Conservation (phyloP, 2,797 vertebrate genomes). For the Lacerta bilineata region DNA sequence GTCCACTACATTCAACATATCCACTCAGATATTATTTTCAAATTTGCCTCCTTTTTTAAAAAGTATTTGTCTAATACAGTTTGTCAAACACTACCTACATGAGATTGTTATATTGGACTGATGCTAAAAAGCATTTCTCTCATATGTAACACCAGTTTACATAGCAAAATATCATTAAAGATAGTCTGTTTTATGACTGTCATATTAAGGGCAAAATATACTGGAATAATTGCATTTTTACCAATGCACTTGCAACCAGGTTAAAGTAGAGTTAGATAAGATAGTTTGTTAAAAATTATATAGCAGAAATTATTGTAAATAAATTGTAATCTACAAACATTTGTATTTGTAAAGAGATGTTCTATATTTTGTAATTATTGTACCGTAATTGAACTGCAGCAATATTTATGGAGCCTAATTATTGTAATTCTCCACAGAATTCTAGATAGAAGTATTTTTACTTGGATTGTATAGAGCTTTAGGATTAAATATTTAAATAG, state of each 20-base stretch:
- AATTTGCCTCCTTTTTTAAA: conserved; percentile 71
- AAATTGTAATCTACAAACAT: conserved; percentile 93
- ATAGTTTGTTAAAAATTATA: conserved; percentile 93
- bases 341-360: conserved; percentile 99
- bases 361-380: conserved; percentile 99
- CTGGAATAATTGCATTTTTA: conserved; percentile 86
- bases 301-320: conserved; percentile 94
- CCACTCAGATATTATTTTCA: conserved; percentile 76
- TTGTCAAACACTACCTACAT: conserved; percentile 73
- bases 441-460: conserved; percentile 88
- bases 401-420: conserved; percentile 94
- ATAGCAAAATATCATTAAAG: conserved; percentile 83
- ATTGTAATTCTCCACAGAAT: conserved; percentile 86
- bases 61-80: conserved; percentile 66
- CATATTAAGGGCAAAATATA: conserved; percentile 84
- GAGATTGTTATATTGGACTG: conserved; percentile 56
- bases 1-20: conserved; percentile 86
- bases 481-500: conserved; percentile 82
- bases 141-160: conserved; percentile 86
- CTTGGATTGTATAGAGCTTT: conserved; percentile 83
- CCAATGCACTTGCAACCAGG: conserved; percentile 94
- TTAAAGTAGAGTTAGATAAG: conserved; percentile 89
- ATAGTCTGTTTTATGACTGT: conserved; percentile 82
- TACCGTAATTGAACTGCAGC: conserved; percentile 94
- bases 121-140: conserved; percentile 64